Conservation (phyloP, 2,888 invertebrate species). For the Lasioglossum figueresi region DNA sequence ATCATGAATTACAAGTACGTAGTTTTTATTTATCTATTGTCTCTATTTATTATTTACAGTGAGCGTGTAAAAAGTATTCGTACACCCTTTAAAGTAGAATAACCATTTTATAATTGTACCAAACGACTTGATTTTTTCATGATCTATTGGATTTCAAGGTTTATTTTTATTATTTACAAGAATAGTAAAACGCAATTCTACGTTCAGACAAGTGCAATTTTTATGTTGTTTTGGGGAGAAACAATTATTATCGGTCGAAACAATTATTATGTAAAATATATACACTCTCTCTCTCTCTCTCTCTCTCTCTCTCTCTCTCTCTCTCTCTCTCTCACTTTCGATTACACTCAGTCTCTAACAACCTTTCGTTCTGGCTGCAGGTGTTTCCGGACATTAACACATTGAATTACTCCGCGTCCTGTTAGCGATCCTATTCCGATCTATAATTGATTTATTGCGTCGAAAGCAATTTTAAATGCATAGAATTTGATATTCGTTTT, state of each 20-base stretch:
- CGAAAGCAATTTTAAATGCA: constrained; percentile 19
- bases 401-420: neutral
- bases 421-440: neutral
- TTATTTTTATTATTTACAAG: neutral
- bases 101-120: no score
- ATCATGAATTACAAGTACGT: neutral
- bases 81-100: no score
- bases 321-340: neutral
- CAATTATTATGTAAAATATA: neutral
- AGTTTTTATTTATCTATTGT: neutral
- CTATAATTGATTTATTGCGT: constrained; percentile 7
- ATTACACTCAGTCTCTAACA: neutral
- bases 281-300: no score
- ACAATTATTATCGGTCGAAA: neutral
- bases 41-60: no score
- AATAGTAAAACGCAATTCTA: neutral
- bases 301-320: no score
- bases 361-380: neutral
- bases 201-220: no score
- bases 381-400: neutral
- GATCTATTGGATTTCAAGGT: neutral
- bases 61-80: no score
- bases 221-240: neutral
- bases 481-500: neutral
- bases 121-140: no score